Evolutionary conservation across 2,888 invertebrate genomes (phyloP).

Genomic region (Callosobruchus maculatus): DNA sequence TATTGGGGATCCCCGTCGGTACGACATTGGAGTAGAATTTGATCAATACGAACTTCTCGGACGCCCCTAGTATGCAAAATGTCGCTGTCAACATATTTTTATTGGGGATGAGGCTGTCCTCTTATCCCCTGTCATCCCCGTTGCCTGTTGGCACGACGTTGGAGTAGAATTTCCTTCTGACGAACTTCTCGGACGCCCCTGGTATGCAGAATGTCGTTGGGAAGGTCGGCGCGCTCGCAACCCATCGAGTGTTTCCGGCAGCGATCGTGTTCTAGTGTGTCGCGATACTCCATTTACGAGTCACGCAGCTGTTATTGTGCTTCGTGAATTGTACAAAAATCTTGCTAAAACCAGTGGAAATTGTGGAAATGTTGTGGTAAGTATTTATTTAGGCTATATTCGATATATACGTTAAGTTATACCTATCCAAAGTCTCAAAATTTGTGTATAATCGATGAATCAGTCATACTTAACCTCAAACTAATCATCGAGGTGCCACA

Average conservation of each 20-base stretch:
- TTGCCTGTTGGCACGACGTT: no score
- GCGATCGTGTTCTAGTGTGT: neutral
- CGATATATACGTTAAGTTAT: neutral
- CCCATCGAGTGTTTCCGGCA: neutral
- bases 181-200: neutral
- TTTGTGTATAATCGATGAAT: slow-evolving; percentile 9
- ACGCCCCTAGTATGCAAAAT: no score
- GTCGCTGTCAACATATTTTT: no score
- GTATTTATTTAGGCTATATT: neutral
- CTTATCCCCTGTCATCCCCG: no score
- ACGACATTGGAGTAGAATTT: no score
- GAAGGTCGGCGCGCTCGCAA: neutral
- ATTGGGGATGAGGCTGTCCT: no score
- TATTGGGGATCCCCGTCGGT: no score
- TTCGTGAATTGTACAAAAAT: neutral
- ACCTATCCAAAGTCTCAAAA: no score
- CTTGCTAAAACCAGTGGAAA: neutral
- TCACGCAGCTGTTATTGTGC: neutral
- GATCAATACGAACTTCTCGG: no score
- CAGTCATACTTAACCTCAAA: slow-evolving; percentile 31
- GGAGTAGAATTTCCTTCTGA: no score
- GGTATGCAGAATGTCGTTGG: neutral
- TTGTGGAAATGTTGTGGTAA: neutral
- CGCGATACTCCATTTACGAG: neutral
- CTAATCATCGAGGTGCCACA: slow-evolving; percentile 30